Evolutionary conservation across 1,140 invertebrate species (phyloP), one percentile per base, ranked within the genome.

Genomic region (Micrasema longulum): DNA sequence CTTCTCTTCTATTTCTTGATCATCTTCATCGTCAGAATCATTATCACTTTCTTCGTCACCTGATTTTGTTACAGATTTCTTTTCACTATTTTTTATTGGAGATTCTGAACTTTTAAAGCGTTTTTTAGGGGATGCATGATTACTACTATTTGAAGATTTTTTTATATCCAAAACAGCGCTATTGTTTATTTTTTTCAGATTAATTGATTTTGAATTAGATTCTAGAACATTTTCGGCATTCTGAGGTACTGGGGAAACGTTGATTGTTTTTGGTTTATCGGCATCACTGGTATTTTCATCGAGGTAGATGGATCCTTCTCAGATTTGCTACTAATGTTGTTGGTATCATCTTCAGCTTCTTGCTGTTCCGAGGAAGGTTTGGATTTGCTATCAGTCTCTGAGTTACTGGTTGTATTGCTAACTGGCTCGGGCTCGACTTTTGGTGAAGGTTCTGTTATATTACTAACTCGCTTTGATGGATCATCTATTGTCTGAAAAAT

Each of bases 1-100:
- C 43, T 91, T 91, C 77, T 94, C 92, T 82, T 93, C 91, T 69
- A 94, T 91, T 22, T 86, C 87, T 77, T 91, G 89, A 50, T 90
- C 83, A 20, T 91, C 84, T 41, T 87, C 85, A 1, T 85, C 81
- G 38, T 85, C 82, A 20, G 91, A 84, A 38, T 87, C 86, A 1
- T 85, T 80, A 41, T 85, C 82, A 73, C 74, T 66, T 73, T 77
- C 76, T 69, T 67, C 47, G 45, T 69, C 57, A 22, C 43, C 26
- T 31, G n/a, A 9, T 55, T 63, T 53, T 18, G 10, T n/a, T 26
- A 41, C 48, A 26, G 57, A 53, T 47, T 69, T 62, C 3, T 47
- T 10, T 62, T 47, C n/a, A 18, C 60, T 60, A 9, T 2, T 41
- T 60, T 60, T 31, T 10, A 5, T 60, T 5, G 31, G 47, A 5